Evolutionary conservation across 2,797 vertebrate genomes (phyloP).

Genomic region (Mormyrops boulengeri): DNA sequence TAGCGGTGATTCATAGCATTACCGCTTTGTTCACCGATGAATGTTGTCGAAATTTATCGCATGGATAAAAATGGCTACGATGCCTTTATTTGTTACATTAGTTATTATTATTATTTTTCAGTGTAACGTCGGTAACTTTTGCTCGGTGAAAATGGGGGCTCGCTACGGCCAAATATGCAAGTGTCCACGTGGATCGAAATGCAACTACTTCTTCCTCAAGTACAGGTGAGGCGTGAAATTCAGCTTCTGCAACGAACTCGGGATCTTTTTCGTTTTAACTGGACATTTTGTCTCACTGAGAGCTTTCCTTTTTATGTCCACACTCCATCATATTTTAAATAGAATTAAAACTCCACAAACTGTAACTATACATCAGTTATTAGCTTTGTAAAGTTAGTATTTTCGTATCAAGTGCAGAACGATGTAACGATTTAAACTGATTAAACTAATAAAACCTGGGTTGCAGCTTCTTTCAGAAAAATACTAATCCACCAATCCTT

Average conservation of each 20-base stretch:
- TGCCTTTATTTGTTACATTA: neutral
- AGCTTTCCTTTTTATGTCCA: neutral
- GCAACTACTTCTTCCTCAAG: conserved; percentile 51
- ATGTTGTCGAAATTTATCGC: neutral
- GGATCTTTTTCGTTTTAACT: neutral
- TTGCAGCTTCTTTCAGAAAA: neutral
- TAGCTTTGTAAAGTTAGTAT: neutral
- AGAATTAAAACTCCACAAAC: neutral
- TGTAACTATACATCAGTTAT: neutral
- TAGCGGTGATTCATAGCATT: conserved; percentile 8
- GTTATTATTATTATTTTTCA: conserved; percentile 23
- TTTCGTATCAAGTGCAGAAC: neutral
- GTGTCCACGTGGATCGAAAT: conserved; percentile 53
- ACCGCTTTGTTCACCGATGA: neutral
- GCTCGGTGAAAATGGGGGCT: conserved; percentile 34
- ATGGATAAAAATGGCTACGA: neutral
- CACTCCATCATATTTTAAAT: neutral
- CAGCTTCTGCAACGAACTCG: neutral
- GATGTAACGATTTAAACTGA: neutral
- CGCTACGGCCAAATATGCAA: conserved; percentile 52
- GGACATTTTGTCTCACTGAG: neutral
- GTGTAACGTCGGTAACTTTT: conserved; percentile 58
- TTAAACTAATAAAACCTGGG: neutral
- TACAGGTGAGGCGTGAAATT: conserved; percentile 26
- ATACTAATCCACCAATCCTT: neutral